Percentiles rank a stretch among this genome's conserved stretches.
phyloP scores from a whole-genome alignment of 2,797 vertebrate species.

The Oreortyx pictus region DNA sequence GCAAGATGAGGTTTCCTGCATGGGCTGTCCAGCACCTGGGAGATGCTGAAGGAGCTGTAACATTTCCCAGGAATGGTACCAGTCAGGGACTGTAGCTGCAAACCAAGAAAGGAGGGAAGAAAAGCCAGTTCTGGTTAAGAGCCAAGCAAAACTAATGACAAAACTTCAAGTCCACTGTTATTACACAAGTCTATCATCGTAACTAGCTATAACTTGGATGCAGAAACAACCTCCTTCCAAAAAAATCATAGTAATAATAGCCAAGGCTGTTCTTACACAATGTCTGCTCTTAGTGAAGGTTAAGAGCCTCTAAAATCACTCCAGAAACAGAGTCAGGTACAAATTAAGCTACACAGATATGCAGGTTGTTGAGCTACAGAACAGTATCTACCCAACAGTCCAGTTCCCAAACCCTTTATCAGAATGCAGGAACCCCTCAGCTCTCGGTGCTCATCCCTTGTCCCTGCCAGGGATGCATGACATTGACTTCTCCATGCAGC shows the following conservation, averaged over 20 bases:
- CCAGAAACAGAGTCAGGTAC: neutral
- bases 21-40: neutral
- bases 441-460: neutral
- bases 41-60: neutral
- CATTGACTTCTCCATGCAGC: neutral
- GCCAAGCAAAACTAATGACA: neutral
- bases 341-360: neutral
- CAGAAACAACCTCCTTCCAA: neutral
- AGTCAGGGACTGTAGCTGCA: neutral
- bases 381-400: neutral
- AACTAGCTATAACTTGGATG: neutral
- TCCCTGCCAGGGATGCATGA: rapidly evolving
- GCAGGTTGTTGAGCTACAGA: neutral
- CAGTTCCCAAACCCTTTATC: neutral
- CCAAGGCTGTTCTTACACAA: neutral
- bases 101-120: neutral
- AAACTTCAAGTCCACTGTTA: neutral
- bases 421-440: neutral
- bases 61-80: neutral
- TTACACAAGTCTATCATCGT: neutral
- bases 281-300: neutral
- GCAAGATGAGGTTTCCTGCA: neutral
- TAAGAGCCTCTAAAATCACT: neutral
- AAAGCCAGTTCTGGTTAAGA: neutral
- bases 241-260: neutral